Evolutionary conservation across 2,888 invertebrate genomes (phyloP).

Genomic region (Elysia crispata): DNA sequence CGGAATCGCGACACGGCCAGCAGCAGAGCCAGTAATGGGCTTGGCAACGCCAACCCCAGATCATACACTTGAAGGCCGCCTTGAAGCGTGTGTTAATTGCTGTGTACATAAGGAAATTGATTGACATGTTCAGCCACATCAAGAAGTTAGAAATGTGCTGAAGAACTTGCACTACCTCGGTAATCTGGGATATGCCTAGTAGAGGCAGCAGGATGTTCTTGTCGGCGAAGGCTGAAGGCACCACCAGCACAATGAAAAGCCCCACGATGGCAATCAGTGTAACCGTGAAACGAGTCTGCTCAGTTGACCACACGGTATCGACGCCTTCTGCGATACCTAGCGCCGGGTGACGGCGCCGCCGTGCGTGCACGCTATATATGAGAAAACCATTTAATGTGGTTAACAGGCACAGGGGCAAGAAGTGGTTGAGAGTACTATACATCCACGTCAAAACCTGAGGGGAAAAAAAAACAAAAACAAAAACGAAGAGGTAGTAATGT

Average conservation of each 20-base stretch:
- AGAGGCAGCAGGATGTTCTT: constrained; percentile 62
- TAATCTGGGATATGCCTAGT: constrained; percentile 57
- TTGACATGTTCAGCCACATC: constrained; percentile 69
- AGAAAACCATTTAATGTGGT: constrained; percentile 27
- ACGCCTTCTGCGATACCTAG: constrained; percentile 63
- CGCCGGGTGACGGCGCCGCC: constrained; percentile 56
- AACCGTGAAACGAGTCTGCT: constrained; percentile 71
- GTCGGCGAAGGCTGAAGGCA: constrained; percentile 72
- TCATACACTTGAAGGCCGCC: constrained; percentile 33
- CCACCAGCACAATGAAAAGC: constrained; percentile 71
- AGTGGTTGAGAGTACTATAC: constrained; percentile 15
- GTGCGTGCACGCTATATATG: constrained; percentile 25
- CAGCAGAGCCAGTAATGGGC: background rate
- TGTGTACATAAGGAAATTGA: constrained; percentile 74
- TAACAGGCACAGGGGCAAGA: constrained; percentile 18
- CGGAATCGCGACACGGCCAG: no score
- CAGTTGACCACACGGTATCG: constrained; percentile 65
- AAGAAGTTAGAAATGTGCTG: constrained; percentile 68
- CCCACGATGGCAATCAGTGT: constrained; percentile 72
- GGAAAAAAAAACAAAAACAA: no score
- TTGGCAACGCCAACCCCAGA: background rate
- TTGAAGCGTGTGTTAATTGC: constrained; percentile 68
- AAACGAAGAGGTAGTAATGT: no score
- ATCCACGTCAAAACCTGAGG: constrained; percentile 17
- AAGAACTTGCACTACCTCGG: constrained; percentile 43